phyloP scores from a whole-genome alignment of 1,140 invertebrate genomes.

The Brachionus rubens region DNA sequence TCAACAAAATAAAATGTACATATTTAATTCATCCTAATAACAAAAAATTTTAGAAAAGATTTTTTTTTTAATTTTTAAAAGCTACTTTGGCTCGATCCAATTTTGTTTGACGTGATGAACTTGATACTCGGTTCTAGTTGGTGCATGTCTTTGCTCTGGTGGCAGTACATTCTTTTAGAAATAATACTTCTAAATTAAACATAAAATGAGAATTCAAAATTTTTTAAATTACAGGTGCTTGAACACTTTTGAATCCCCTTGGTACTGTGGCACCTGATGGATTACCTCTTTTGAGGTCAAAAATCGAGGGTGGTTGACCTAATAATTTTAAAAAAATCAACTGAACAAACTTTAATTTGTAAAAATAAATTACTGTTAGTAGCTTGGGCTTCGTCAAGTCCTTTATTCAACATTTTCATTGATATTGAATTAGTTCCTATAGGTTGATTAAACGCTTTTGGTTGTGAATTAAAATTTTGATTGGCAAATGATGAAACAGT shows the following conservation, averaged over 20 bases:
- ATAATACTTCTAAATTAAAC: neutral
- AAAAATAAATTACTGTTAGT: neutral
- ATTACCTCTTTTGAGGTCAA: slow-evolving; percentile 32
- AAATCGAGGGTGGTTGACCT: slow-evolving; percentile 25
- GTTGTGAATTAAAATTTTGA: slow-evolving; percentile 11
- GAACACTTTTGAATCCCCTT: slow-evolving; percentile 36
- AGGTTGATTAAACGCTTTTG: neutral
- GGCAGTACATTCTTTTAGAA: neutral
- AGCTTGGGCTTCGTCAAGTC: slow-evolving; percentile 25
- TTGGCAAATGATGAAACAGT: neutral
- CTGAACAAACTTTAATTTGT: neutral
- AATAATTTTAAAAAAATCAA: neutral
- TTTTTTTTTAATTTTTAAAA: neutral
- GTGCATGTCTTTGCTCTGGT: slow-evolving; percentile 28
- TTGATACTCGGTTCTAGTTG: slow-evolving; percentile 13
- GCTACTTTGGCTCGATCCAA: slow-evolving; percentile 43
- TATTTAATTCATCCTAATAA: slow-evolving; percentile 1
- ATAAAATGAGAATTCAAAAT: neutral
- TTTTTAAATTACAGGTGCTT: slow-evolving; percentile 17
- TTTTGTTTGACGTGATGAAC: slow-evolving; percentile 41
- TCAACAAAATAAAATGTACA: neutral
- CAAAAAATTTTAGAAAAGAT: neutral
- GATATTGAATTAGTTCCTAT: neutral
- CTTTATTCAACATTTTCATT: slow-evolving; percentile 37
- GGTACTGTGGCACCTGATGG: slow-evolving; percentile 19